Percentiles rank a stretch among this genome's conserved stretches.
These are phyloP conservation scores for Drepanosiphum platanoidis DNA, from an alignment of 2,888 invertebrate species.

Conservation along the genomic window DNA sequence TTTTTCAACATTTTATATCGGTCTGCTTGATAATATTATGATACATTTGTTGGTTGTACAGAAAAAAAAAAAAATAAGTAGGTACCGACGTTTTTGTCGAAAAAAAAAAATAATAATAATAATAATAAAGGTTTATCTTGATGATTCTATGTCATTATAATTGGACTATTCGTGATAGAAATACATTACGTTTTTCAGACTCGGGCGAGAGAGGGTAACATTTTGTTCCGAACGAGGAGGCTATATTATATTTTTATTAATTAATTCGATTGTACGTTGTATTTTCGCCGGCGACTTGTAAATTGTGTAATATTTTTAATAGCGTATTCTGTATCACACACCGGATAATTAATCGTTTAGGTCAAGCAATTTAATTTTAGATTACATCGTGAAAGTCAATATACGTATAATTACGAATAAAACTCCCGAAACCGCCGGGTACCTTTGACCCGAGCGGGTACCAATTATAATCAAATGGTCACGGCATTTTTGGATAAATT, in stretches of 20 bases:
- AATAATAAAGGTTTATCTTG: not conserved
- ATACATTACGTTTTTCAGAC: not conserved
- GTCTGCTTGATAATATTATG: not conserved
- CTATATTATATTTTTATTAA: conserved; percentile 20
- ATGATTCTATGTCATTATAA: conserved; percentile 2
- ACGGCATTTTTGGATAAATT: conserved; percentile 55
- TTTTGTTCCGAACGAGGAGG: not conserved
- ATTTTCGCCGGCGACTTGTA: not conserved
- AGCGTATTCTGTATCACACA: not conserved
- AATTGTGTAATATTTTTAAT: conserved; percentile 19
- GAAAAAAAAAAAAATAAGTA: not conserved
- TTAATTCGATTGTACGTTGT: not conserved
- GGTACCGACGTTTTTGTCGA: not conserved
- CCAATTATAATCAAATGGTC: conserved; percentile 57
- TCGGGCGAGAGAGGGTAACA: not conserved
- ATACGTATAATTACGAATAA: conserved; percentile 29
- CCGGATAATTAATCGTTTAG: conserved; percentile 51
- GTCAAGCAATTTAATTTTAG: conserved; percentile 48
- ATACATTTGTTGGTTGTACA: not conserved
- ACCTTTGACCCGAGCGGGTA: conserved; percentile 30
- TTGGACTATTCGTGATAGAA: not conserved
- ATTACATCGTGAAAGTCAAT: conserved; percentile 51
- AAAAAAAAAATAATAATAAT: too few relatives aligned
- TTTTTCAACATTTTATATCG: not conserved
- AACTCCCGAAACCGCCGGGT: conserved; percentile 13